A percentile compares a stretch with the other conserved stretches of the same genome.
Evolutionary conservation across 2,113 vertebrate species (phyloP).

Genomic region (Corydoras maculifer): DNA sequence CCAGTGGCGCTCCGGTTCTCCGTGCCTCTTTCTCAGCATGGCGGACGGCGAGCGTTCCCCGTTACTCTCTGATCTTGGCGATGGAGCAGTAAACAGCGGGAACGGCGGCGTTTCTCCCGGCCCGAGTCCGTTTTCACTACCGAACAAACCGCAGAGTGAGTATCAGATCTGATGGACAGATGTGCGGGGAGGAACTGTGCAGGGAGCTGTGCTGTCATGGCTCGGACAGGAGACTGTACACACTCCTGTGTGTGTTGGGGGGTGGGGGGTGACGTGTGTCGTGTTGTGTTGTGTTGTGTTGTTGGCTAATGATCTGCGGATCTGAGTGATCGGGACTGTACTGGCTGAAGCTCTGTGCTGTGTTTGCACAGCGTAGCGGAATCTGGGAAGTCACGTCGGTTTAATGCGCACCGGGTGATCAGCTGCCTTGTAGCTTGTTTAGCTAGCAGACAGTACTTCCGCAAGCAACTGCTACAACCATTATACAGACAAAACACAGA

Average conservation of each 20-base stretch:
- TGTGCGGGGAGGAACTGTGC: neutral
- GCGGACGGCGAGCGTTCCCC: slow-evolving; percentile 76
- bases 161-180: slow-evolving; percentile 20
- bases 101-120: slow-evolving; percentile 64
- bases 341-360: neutral
- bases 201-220: slow-evolving; percentile 20
- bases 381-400: neutral
- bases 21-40: slow-evolving; percentile 63
- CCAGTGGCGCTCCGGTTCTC: slow-evolving; percentile 32
- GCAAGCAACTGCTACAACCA: too few relatives aligned
- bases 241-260: neutral
- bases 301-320: neutral
- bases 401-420: neutral
- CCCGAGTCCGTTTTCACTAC: slow-evolving; percentile 55
- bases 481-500: too few relatives aligned
- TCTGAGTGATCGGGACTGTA: too few relatives aligned
- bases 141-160: slow-evolving; percentile 70
- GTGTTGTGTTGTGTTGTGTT: neutral
- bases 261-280: too few relatives aligned
- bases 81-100: slow-evolving; percentile 59
- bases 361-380: neutral
- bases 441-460: slow-evolving; percentile 22
- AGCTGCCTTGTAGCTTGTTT: neutral
- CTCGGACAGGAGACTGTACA: neutral
- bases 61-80: slow-evolving; percentile 68